These are phyloP conservation scores for Drosophila sp. DNA, from an alignment of 1,140 invertebrate genomes.

Conservation along the genomic window DNA sequence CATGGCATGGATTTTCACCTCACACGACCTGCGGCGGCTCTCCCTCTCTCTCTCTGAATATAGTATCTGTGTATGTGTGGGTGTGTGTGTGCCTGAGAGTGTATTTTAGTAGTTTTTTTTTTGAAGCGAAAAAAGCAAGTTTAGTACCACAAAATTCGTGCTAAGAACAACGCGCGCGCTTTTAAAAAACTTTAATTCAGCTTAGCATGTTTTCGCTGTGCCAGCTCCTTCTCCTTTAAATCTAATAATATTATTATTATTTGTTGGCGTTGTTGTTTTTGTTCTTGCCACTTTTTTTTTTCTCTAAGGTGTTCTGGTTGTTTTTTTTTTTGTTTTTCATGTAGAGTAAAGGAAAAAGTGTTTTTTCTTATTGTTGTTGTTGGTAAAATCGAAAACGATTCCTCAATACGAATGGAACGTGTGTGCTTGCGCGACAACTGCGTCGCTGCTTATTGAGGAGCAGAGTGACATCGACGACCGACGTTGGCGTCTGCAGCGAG, in stretches of 20 bases:
- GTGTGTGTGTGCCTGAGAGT: slow-evolving; percentile 35
- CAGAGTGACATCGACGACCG: too few relatives aligned
- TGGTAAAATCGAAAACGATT: background rate
- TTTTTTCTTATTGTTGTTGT: background rate
- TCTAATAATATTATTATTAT: background rate
- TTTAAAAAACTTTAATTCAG: slow-evolving; percentile 45
- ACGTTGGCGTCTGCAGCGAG: background rate
- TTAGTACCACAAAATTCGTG: slow-evolving; percentile 71
- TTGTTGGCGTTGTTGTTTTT: slow-evolving; percentile 8
- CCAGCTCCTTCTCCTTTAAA: background rate
- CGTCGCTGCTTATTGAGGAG: too few relatives aligned
- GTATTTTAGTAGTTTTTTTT: slow-evolving; percentile 58
- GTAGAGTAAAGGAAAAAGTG: background rate
- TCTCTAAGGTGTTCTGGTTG: slow-evolving; percentile 10
- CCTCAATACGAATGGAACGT: too few relatives aligned
- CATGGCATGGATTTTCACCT: slow-evolving; percentile 49
- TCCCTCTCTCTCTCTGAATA: slow-evolving; percentile 21
- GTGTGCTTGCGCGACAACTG: background rate
- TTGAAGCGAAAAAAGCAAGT: slow-evolving; percentile 50
- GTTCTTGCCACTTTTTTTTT: slow-evolving; percentile 13
- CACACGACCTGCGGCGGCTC: slow-evolving; percentile 52
- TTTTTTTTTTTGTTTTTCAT: slow-evolving; percentile 13
- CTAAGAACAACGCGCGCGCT: slow-evolving; percentile 58
- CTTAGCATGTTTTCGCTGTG: slow-evolving; percentile 11
- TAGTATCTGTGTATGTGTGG: slow-evolving; percentile 26